Conservation (phyloP, 2,888 invertebrate species). For the Noctua janthina region DNA sequence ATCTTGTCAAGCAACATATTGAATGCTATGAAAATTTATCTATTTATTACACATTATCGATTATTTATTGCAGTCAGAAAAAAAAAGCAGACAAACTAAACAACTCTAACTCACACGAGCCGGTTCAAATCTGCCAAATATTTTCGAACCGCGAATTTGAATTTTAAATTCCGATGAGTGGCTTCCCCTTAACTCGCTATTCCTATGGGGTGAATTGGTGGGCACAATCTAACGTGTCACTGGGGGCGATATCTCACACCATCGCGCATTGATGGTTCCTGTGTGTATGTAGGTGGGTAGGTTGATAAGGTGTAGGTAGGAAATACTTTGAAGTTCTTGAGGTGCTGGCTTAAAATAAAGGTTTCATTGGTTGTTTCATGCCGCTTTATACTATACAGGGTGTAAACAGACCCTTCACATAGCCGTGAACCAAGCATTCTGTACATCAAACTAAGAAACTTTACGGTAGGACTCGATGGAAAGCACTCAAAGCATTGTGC, state of each 20-base stretch:
- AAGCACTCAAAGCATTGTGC: no score
- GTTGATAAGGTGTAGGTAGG: background rate
- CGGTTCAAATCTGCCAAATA: constrained; percentile 29
- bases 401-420: no score
- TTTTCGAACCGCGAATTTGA: constrained; percentile 39
- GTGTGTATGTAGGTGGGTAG: constrained; percentile 8
- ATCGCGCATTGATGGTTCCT: constrained; percentile 28
- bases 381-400: background rate
- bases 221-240: constrained; percentile 64
- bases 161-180: constrained; percentile 56
- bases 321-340: constrained; percentile 30
- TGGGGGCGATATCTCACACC: constrained; percentile 48
- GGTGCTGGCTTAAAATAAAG: background rate
- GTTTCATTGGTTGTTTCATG: constrained; percentile 2
- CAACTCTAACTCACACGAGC: background rate
- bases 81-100: background rate
- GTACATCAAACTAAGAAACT: no score
- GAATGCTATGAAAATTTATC: background rate
- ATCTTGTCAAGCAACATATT: background rate
- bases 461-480: no score
- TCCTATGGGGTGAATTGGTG: constrained; percentile 64
- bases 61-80: background rate
- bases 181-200: constrained; percentile 57
- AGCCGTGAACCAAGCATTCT: no score
- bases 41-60: background rate